Percentiles rank a stretch among this genome's conserved stretches.
phyloP scores from a whole-genome alignment of 2,797 vertebrate genomes.

The Remorina albescens region DNA sequence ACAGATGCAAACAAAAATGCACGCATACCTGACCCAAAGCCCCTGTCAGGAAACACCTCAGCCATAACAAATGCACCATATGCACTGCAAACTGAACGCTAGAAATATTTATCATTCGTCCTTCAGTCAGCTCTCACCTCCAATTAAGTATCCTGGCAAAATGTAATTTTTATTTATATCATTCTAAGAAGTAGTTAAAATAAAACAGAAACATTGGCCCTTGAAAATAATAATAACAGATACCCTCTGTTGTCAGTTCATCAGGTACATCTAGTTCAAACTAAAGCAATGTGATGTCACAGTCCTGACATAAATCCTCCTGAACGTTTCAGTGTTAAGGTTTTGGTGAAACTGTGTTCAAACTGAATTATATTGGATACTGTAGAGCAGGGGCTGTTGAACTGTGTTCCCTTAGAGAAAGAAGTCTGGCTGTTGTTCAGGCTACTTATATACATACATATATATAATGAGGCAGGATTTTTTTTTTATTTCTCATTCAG shows the following conservation, averaged over 20 bases:
- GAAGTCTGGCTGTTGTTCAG: too few relatives aligned
- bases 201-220: not conserved
- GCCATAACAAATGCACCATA: slow-evolving; percentile 33
- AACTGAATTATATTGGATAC: not conserved
- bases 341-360: not conserved
- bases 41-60: slow-evolving; percentile 27
- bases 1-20: slow-evolving; percentile 3
- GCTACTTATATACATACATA: not conserved
- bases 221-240: not conserved
- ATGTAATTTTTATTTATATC: slow-evolving; percentile 14
- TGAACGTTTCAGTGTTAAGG: not conserved
- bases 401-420: not conserved
- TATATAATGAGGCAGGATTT: slow-evolving; percentile 17
- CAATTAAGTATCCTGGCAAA: slow-evolving; percentile 3
- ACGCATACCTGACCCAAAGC: slow-evolving; percentile 21
- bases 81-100: slow-evolving; percentile 1
- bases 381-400: not conserved
- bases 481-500: slow-evolving; percentile 9
- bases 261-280: not conserved
- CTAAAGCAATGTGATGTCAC: not conserved
- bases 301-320: not conserved
- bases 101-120: slow-evolving; percentile 28
- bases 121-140: slow-evolving; percentile 14
- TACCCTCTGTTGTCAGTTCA: not conserved
- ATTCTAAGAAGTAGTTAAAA: not conserved